Evolutionary conservation across 2,797 vertebrate species (phyloP), one percentile per base, ranked within the genome.

Genomic region (Sus cebifrons): DNA sequence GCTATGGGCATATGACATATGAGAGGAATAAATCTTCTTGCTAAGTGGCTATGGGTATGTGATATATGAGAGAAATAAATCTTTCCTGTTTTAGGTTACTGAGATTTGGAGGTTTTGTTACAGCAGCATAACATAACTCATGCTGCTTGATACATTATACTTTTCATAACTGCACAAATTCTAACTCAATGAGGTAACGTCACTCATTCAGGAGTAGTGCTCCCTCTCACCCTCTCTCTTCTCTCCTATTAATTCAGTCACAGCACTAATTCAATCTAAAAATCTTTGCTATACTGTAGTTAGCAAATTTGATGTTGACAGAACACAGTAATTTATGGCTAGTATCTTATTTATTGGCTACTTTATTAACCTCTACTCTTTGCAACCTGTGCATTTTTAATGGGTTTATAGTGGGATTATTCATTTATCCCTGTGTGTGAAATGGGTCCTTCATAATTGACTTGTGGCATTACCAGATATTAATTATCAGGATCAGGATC

Each of bases 311-410:
- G 95, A 85, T 93, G 95, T 94, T 89, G 97, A 97, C 87, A 98
- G 97, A 98, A 91, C 0, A 36, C 64, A 96, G 75, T 97, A 97
- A 98, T 98, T 98, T 98, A 98, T 98, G 96, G 81, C 62, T 52
- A 83, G 91, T 93, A 87, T 97, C 91, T 98, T 98, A 98, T 98
- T 98, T 99, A 98, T 95, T 96, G 97, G 93, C 65, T 27, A 96
- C 77, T 98, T 98, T 98, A 98, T 98, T 98, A 98, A 98, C 96
- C 96, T 97, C 90, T 91, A 98, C 97, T 96, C 96, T 98, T 98
- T 90, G 86, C 89, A 92, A 96, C 93, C 96, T 92, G 74, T 86
- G 79, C 68, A 95, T 97, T 98, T 98, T 98, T 96, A 97, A 98
- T 97, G 83, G 97, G 86, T 87, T 98, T 98, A 97, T 87, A 98